phyloP scores from a whole-genome alignment of 2,113 vertebrate genomes.

The Amia ocellicauda region DNA sequence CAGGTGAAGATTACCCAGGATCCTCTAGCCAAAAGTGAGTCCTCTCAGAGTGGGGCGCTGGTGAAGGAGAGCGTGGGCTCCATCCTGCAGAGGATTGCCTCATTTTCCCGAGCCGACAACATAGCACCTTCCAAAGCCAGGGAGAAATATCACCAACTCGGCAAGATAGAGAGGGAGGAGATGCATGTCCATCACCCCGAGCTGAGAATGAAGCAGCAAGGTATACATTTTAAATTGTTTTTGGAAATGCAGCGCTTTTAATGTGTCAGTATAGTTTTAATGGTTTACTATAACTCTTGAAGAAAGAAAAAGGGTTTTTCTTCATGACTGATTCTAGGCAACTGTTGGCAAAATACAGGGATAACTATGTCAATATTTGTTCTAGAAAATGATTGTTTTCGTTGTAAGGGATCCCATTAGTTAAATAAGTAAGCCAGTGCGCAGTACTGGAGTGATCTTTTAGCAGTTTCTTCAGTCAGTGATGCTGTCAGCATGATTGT shows the following conservation, averaged over 20 bases:
- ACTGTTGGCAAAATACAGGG: too few species aligned
- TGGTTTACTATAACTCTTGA: too few species aligned
- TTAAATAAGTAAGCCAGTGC: constrained; percentile 23
- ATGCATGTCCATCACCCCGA: constrained; percentile 19
- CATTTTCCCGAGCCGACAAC: constrained; percentile 47
- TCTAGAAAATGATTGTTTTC: constrained; percentile 8
- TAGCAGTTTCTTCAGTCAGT: constrained; percentile 12
- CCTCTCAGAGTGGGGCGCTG: constrained; percentile 21
- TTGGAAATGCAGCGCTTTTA: background rate
- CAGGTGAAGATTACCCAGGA: background rate
- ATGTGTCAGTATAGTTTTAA: too few species aligned
- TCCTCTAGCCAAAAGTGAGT: background rate
- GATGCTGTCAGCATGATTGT: constrained; percentile 23
- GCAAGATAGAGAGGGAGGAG: constrained; percentile 30
- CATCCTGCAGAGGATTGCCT: constrained; percentile 60
- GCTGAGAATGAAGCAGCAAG: constrained; percentile 38
- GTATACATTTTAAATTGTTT: constrained; percentile 43
- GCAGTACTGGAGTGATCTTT: background rate
- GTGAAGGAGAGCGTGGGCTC: constrained; percentile 45
- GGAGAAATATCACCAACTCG: constrained; percentile 21
- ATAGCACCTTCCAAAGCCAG: constrained; percentile 8
- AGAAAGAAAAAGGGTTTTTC: background rate
- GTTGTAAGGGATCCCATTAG: constrained; percentile 22
- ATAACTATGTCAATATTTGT: too few species aligned
- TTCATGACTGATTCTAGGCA: too few species aligned